Evolutionary conservation across 2,888 invertebrate genomes (phyloP), one percentile per base, ranked within the genome.

Genomic region (Pyrochroa serraticornis): DNA sequence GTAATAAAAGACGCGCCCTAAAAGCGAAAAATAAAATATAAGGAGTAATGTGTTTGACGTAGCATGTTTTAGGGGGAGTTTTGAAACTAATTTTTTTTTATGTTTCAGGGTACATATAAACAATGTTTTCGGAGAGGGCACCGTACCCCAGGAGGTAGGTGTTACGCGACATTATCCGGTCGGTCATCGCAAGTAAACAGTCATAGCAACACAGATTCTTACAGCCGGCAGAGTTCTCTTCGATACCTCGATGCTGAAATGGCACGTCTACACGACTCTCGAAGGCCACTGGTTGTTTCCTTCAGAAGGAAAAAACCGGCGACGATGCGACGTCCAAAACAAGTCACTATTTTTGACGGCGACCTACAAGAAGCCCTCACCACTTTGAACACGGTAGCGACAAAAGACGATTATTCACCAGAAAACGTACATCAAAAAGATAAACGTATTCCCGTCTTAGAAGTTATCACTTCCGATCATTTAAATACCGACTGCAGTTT

Each of bases 201-300:
- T 67, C 74, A 74, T 65, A 74, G 73, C 68, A 74, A 74, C 70
- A 76, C 76, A 60, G 76, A 77, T 68, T 76, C 76, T 61, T 77
- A 73, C 72, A 77, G 75, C 69, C 71, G 70, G 34, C 74, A 75
- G 62, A 75, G 75, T 55, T 75, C 77, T 22, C 67, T 78, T 14
- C 72, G 79, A 42, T 78, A 77, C 66, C 68, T 78, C 46, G 80
- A 79, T 59, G 74, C 75, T 10, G 78, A 79, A 62, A 75, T 79
- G 72, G 75, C 73, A 58, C 72, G 75, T 63, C 64, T 76, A 52
- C 72, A 71, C 57, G 74, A 76, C 63, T 74, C 77, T 52, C 67
- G 74, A 54, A 65, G 80, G 56, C 80, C 80, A 10, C 63, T 80
- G 59, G 79, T 80, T 38, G 79, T 80, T 45, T 79, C 79, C 37